Evolutionary conservation across 2,797 vertebrate genomes (phyloP).

Genomic region (Pogoniulus pusillus): DNA sequence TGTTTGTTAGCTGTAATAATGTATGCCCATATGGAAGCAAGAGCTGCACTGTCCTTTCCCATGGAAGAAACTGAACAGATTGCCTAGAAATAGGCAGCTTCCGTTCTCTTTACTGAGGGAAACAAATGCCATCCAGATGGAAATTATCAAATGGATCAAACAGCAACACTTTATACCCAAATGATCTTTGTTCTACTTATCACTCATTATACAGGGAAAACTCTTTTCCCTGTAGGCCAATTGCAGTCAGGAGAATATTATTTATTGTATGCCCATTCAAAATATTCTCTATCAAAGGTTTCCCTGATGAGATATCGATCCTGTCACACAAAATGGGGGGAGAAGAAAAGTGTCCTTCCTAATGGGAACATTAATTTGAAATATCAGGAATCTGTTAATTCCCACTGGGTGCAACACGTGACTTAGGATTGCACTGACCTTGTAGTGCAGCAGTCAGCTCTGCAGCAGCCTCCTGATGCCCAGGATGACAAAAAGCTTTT

Average conservation of each 20-base stretch:
- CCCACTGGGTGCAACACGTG: not conserved
- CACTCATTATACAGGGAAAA: not conserved
- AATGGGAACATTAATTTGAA: not conserved
- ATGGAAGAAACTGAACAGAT: conserved; percentile 44
- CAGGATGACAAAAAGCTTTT: not conserved
- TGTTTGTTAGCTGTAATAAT: conserved; percentile 40
- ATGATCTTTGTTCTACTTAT: conserved; percentile 45
- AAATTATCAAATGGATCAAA: conserved; percentile 57
- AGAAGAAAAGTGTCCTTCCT: not conserved
- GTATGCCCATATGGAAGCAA: conserved; percentile 31
- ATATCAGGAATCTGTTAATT: not conserved
- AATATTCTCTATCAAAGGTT: not conserved
- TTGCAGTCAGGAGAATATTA: not conserved
- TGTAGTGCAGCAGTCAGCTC: not conserved
- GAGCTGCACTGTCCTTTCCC: conserved; percentile 18
- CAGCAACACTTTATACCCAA: conserved; percentile 36
- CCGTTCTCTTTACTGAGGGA: not conserved
- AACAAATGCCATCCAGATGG: conserved; percentile 58
- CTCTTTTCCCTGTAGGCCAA: not conserved
- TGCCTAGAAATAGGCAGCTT: conserved; percentile 45
- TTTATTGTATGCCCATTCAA: not conserved
- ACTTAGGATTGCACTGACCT: not conserved
- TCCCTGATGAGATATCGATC: not conserved
- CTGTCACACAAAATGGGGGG: not conserved
- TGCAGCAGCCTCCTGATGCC: not conserved